A percentile compares a stretch with the other conserved stretches of the same genome.
Evolutionary conservation across 2,888 invertebrate species (phyloP).

Genomic region (Nasonia oneida): DNA sequence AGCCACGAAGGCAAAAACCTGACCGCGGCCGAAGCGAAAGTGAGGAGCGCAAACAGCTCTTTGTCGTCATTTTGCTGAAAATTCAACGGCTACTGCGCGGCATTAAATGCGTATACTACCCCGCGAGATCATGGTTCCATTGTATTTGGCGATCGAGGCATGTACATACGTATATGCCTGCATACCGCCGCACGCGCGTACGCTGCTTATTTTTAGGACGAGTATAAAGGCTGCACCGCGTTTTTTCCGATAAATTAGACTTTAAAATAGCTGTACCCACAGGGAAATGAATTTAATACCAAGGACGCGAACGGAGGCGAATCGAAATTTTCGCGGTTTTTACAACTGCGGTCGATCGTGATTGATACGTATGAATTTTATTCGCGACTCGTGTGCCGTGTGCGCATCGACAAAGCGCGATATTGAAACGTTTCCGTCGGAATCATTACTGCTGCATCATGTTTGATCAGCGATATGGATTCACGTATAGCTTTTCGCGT

Average conservation of each 20-base stretch:
- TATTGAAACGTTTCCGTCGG: not conserved
- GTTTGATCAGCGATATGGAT: not conserved
- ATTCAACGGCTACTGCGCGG: constrained; percentile 18
- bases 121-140: constrained; percentile 62
- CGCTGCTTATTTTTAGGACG: not conserved
- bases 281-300: constrained; percentile 38
- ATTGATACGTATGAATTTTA: no score
- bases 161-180: not conserved
- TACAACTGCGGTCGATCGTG: not conserved
- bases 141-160: constrained; percentile 58
- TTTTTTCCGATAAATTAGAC: constrained; percentile 53
- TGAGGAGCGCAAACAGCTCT: constrained; percentile 15
- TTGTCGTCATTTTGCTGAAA: constrained; percentile 54
- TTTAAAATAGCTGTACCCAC: constrained; percentile 45
- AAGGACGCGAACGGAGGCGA: constrained; percentile 15
- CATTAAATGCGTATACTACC: constrained; percentile 50
- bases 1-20: not conserved
- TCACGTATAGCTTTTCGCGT: not conserved
- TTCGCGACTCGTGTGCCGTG: no score
- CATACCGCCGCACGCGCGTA: not conserved
- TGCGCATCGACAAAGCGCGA: no score
- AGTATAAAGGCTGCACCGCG: constrained; percentile 39
- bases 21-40: constrained; percentile 31
- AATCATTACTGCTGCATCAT: not conserved
- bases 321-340: not conserved